These are phyloP conservation scores for western clawed frog (Xenopus tropicalis) DNA, from an alignment of 2,113 vertebrate species.

Conservation along the genomic window UCB_Xtro_10.0 CM004445.2:36052001-36052500, in stretches of 20 bases:
- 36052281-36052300: conserved; percentile 85
- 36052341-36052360: conserved; percentile 91
- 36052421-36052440: neutral
- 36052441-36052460: neutral
- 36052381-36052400: conserved; percentile 95
- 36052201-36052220: neutral
- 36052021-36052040: conserved; percentile 17
- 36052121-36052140: conserved; percentile 14
- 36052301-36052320: conserved; percentile 90
- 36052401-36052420: conserved; percentile 47
- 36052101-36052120: conserved; percentile 10
- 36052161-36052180: conserved; percentile 8
- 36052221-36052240: neutral
- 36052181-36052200: neutral
- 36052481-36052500: too few species aligned
- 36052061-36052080: conserved; percentile 12
- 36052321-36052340: conserved; percentile 94
- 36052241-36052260: conserved; percentile 60
- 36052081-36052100: conserved; percentile 21
- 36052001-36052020: conserved; percentile 12
- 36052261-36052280: conserved; percentile 87
- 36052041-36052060: conserved; percentile 10
- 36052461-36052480: too few species aligned
- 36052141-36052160: conserved; percentile 13
- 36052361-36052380: conserved; percentile 91